phyloP scores from a whole-genome alignment of 2,113 vertebrate species.

The Tragelaphus scriptus region DNA sequence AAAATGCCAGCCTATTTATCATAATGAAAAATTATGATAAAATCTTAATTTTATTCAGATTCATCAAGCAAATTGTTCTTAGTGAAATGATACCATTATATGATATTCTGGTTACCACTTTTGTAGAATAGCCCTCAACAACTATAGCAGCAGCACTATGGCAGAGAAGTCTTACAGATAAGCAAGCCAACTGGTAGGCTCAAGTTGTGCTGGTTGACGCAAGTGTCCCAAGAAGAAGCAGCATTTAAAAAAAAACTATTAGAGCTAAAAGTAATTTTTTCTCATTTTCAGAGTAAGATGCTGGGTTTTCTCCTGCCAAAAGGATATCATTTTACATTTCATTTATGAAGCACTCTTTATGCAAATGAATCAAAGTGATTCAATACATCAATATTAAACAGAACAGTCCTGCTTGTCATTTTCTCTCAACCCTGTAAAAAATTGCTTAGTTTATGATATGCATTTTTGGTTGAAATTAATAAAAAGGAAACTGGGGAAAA shows the following conservation, averaged over 20 bases:
- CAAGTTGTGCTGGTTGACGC: neutral
- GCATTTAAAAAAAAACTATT: neutral
- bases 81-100: constrained; percentile 16
- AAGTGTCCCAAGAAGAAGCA: neutral
- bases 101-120: neutral
- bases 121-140: neutral
- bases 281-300: constrained; percentile 46
- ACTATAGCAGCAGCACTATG: neutral
- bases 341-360: constrained; percentile 35
- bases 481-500: constrained; percentile 3
- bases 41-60: constrained; percentile 61
- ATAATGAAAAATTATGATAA: constrained; percentile 54
- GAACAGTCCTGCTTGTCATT: constrained; percentile 9
- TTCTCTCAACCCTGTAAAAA: constrained; percentile 30
- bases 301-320: constrained; percentile 53
- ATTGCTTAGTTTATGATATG: constrained; percentile 18
- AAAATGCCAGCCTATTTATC: constrained; percentile 43
- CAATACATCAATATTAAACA: constrained; percentile 60
- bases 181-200: neutral
- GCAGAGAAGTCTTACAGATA: neutral
- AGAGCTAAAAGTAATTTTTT: constrained; percentile 32
- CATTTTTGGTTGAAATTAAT: constrained; percentile 37
- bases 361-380: constrained; percentile 56
- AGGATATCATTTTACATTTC: constrained; percentile 56
- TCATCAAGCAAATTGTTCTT: constrained; percentile 62